A percentile compares a stretch with the other conserved stretches of the same genome.
Evolutionary conservation across 2,797 vertebrate genomes (phyloP).

Genomic region (Syngnathus rostellatus): DNA sequence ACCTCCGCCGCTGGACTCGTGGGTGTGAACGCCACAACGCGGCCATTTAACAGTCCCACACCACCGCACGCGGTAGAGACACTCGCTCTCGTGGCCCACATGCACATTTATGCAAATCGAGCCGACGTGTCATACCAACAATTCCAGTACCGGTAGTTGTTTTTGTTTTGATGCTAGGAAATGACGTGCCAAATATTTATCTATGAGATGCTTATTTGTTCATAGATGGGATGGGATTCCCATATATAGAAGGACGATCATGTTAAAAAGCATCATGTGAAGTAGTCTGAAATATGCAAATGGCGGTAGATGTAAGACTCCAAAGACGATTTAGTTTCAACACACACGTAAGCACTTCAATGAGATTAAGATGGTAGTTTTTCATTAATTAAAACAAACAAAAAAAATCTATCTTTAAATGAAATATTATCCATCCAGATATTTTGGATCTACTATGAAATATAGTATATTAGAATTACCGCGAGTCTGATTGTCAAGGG

Average conservation of each 20-base stretch:
- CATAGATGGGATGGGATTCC: not conserved
- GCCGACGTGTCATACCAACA: slow-evolving; percentile 21
- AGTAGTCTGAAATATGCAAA: slow-evolving; percentile 57
- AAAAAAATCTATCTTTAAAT: not conserved
- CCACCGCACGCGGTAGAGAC: slow-evolving; percentile 32
- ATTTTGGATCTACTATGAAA: not conserved
- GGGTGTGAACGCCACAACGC: slow-evolving; percentile 77
- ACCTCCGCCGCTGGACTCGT: slow-evolving; percentile 97
- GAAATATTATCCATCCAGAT: not conserved
- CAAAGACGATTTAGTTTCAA: slow-evolving; percentile 52
- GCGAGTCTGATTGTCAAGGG: not conserved
- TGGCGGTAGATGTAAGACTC: slow-evolving; percentile 36
- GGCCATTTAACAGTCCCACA: slow-evolving; percentile 9
- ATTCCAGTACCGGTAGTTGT: slow-evolving; percentile 15
- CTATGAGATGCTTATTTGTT: slow-evolving; percentile 19
- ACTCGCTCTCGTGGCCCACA: slow-evolving; percentile 41
- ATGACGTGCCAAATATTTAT: slow-evolving; percentile 56
- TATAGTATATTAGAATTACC: not conserved
- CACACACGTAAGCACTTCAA: not conserved
- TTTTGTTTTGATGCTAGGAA: slow-evolving; percentile 46
- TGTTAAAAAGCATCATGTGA: slow-evolving; percentile 20
- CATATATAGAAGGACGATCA: not conserved
- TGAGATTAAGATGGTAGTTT: not conserved
- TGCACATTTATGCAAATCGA: slow-evolving; percentile 38
- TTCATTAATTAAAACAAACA: not conserved